phyloP scores from a whole-genome alignment of 2,113 vertebrate genomes.

The Cariama cristata region DNA sequence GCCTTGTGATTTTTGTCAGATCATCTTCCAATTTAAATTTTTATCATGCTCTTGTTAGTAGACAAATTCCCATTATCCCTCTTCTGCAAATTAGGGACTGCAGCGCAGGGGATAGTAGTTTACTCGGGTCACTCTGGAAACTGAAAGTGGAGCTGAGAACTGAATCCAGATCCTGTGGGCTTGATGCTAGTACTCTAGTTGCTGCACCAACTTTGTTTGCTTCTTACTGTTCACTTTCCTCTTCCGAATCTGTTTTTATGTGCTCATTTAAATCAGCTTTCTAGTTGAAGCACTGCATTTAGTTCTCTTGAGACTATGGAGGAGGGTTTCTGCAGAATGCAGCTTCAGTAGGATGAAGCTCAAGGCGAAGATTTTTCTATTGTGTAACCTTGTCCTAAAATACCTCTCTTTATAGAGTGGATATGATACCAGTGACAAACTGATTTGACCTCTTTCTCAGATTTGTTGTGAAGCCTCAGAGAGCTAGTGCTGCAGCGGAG shows the following conservation, averaged over 20 bases:
- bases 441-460: conserved; percentile 6
- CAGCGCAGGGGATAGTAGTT: not conserved
- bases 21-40: not conserved
- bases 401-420: not conserved
- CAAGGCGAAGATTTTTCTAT: not conserved
- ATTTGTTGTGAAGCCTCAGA: not conserved
- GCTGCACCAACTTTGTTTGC: not conserved
- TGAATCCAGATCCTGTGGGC: not conserved
- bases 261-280: not conserved
- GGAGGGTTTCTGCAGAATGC: not conserved
- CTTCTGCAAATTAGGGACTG: not conserved
- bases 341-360: not conserved
- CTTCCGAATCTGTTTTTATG: not conserved
- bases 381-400: conserved; percentile 27
- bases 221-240: not conserved
- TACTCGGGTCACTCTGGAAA: not conserved
- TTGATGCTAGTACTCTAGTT: not conserved
- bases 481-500: not conserved
- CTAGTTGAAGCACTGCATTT: not conserved
- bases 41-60: not conserved
- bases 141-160: not conserved
- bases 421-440: not conserved
- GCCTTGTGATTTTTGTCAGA: not conserved
- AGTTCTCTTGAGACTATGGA: not conserved
- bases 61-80: not conserved